Conservation (phyloP, 2,888 invertebrate species). For the Yponomeuta evonymella region DNA sequence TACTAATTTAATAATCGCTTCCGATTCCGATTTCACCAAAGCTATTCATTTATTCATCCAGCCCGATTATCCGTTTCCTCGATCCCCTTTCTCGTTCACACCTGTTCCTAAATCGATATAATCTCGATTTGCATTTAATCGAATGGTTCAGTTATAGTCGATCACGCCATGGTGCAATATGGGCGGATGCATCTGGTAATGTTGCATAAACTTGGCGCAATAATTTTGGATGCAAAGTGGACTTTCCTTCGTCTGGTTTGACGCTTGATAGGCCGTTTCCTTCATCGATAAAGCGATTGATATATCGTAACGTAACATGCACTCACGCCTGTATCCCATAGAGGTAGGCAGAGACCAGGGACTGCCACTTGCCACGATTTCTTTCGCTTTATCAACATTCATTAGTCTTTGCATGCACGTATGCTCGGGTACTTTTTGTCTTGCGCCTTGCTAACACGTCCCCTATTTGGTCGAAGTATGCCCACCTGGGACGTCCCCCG, state of each 20-base stretch:
- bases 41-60: not conserved
- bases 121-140: conserved; percentile 8
- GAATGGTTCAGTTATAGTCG: not conserved
- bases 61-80: conserved; percentile 4
- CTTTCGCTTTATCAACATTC: too few species aligned
- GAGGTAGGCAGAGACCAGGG: too few species aligned
- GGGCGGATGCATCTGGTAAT: conserved; percentile 8
- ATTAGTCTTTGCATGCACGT: too few species aligned
- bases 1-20: not conserved
- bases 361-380: too few species aligned
- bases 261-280: not conserved
- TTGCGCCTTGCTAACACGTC: too few species aligned
- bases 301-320: too few species aligned
- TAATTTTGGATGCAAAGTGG: not conserved
- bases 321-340: too few species aligned
- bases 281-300: not conserved
- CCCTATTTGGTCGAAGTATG: too few species aligned
- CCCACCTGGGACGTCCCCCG: too few species aligned
- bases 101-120: not conserved
- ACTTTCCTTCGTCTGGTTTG: not conserved
- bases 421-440: too few species aligned
- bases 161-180: conserved; percentile 19
- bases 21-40: not conserved
- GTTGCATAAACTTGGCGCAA: not conserved
- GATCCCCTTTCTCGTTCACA: not conserved